Evolutionary conservation across 2,113 vertebrate genomes (phyloP), one percentile per base, ranked within the genome.

Genomic region (Rostratula benghalensis): DNA sequence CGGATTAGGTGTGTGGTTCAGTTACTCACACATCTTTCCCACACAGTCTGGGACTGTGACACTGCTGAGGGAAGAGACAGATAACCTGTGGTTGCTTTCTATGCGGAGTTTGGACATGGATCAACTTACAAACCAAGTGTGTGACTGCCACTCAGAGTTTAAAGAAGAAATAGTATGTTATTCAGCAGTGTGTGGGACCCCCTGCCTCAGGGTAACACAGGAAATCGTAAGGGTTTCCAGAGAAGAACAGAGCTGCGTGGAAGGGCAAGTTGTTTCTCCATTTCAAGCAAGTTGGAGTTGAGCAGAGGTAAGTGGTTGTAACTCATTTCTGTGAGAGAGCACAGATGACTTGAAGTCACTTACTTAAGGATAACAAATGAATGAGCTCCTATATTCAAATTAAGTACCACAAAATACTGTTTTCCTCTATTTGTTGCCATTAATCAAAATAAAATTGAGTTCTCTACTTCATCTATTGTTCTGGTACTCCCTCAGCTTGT

Each of bases 271-370:
- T 13, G 33, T 70, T 31, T 69, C 28, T 53, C 13, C 25, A 11
- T 0, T 18, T 71, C 7, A 7, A 39, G 27, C 12, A 60, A 11
- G 43, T 80, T 0, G 0, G 8, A 65, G 21, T 33, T 6, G 8
- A 57, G 64, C 46, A 41, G 41, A 68, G n/a, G 30, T 61, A 51
- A 60, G 64, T 89, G 33, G 48, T 65, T 69, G 57, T 61, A 63
- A 51, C 41, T 76, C 9, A 21, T 27, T 61, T 65, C 30, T n/a
- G 7, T 1, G 23, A 5, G 14, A 77, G 30, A 0, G 0, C 14
- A 9, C 33, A 35, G 57, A 71, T 43, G 28, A 64, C 35, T 46
- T 53, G 15, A 81, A 82, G 17, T 75, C 43, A 16, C 50, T 57
- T 56, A 64, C 50, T 57, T 56, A 64, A 19, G 48, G 17, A 70